A percentile compares a stretch with the other conserved stretches of the same genome.
These are phyloP conservation scores for Argyrosomus japonicus DNA, from an alignment of 2,113 vertebrate species.

Conservation along the genomic window DNA sequence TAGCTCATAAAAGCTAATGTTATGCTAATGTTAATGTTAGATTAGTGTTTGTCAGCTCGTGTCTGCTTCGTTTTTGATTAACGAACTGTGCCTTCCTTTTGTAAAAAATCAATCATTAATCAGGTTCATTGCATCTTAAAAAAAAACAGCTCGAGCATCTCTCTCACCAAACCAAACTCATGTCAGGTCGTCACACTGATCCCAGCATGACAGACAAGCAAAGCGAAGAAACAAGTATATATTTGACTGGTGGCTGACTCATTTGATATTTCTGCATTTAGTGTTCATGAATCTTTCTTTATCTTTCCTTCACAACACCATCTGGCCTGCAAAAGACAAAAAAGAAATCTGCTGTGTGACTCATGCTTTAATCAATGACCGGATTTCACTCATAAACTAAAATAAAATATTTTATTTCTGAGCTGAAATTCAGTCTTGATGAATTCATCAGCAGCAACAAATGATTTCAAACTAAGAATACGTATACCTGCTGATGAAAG, in stretches of 20 bases:
- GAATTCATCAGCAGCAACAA: conserved; percentile 19
- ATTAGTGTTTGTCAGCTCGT: too few species aligned
- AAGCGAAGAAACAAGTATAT: conserved; percentile 5
- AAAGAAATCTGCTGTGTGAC: conserved; percentile 3
- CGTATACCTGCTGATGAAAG: not conserved
- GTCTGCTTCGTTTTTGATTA: not conserved
- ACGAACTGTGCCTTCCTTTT: not conserved
- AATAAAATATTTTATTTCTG: not conserved
- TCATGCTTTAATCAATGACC: conserved; percentile 44
- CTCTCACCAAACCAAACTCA: not conserved
- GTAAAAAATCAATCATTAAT: not conserved
- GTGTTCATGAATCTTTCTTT: conserved; percentile 45
- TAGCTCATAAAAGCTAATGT: too few species aligned
- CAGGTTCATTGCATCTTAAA: not conserved
- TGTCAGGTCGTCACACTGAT: conserved; percentile 5
- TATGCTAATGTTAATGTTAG: too few species aligned
- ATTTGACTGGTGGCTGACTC: conserved; percentile 33
- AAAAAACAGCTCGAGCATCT: not conserved
- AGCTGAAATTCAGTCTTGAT: conserved; percentile 7
- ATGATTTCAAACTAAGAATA: not conserved
- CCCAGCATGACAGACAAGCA: conserved; percentile 19
- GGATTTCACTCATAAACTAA: conserved; percentile 37
- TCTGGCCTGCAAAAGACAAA: conserved; percentile 16
- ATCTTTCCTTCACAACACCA: conserved; percentile 40
- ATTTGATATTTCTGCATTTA: conserved; percentile 49